Evolutionary conservation across 1,140 invertebrate species (phyloP).

Genomic region (Sitophilus oryzae): DNA sequence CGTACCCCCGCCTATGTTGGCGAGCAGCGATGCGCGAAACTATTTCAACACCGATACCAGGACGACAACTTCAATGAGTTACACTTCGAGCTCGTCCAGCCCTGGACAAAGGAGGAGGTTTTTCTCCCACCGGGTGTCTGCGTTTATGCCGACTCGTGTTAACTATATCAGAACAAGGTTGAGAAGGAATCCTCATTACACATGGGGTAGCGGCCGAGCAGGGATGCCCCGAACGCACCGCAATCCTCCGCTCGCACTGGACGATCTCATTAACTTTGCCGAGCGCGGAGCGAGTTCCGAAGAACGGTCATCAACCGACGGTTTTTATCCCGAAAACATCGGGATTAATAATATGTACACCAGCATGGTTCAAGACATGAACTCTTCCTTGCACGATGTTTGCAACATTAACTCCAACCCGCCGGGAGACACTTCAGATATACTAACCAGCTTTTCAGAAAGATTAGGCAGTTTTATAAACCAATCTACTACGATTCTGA

Average conservation of each 20-base stretch:
- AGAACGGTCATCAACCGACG: conserved; percentile 25
- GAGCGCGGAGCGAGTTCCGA: conserved; percentile 24
- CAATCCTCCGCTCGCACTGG: conserved; percentile 25
- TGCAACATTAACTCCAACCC: conserved; percentile 32
- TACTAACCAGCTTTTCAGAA: conserved; percentile 39
- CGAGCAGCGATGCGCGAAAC: neutral
- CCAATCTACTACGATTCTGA: conserved; percentile 39
- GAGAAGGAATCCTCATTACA: conserved; percentile 18
- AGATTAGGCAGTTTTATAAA: conserved; percentile 40
- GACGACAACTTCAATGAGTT: conserved; percentile 30
- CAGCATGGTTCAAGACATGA: conserved; percentile 40
- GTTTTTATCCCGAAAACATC: conserved; percentile 17
- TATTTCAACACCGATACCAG: conserved; percentile 24
- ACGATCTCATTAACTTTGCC: conserved; percentile 42
- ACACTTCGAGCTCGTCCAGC: conserved; percentile 16
- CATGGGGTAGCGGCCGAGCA: conserved; percentile 11
- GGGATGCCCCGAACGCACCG: conserved; percentile 7
- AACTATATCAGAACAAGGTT: conserved; percentile 25
- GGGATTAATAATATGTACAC: conserved; percentile 38
- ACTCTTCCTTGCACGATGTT: conserved; percentile 39
- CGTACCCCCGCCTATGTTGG: neutral
- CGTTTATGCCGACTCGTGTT: conserved; percentile 38
- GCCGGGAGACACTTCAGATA: conserved; percentile 35
- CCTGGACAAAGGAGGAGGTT: conserved; percentile 27
- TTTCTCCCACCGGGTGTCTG: conserved; percentile 34